A percentile compares a stretch with the other conserved stretches of the same genome.
phyloP scores from a whole-genome alignment of 2,888 invertebrate genomes.

The Willowsia nigromaculata region DNA sequence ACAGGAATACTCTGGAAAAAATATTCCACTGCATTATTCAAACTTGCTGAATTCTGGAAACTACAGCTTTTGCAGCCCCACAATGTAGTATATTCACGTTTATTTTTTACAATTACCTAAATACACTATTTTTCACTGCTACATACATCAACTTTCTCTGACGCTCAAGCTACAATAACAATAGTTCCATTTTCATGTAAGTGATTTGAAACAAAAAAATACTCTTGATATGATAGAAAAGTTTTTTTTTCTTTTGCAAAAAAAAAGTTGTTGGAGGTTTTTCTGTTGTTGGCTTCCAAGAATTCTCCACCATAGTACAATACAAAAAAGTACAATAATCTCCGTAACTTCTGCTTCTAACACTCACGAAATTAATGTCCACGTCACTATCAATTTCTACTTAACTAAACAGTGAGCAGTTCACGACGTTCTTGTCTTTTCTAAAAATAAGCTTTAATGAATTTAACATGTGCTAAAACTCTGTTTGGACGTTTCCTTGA shows the following conservation, averaged over 20 bases:
- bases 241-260: not conserved
- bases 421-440: not conserved
- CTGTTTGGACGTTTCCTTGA: too few species aligned
- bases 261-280: not conserved
- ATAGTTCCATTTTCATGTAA: not conserved
- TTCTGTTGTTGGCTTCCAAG: not conserved
- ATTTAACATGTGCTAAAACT: too few species aligned
- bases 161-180: not conserved
- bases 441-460: not conserved
- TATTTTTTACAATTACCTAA: constrained; percentile 24
- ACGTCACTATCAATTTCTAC: constrained; percentile 33
- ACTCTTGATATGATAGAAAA: constrained; percentile 22
- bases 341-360: not conserved
- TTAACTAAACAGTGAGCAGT: not conserved
- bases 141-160: not conserved
- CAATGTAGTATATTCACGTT: not conserved
- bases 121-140: constrained; percentile 33
- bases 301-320: not conserved
- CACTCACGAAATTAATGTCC: constrained; percentile 2
- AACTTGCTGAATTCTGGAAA: not conserved
- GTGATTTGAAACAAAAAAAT: constrained; percentile 15
- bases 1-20: constrained; percentile 20
- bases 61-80: not conserved
- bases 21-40: constrained; percentile 27
- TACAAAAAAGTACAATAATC: not conserved